phyloP scores from a whole-genome alignment of 2,113 vertebrate genomes.

The Mus musculus region GRCm39 chr11:95182001-95182500 shows the following conservation, averaged over 20 bases:
- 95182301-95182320: constrained; percentile 56
- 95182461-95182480: constrained; percentile 75
- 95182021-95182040: constrained; percentile 9
- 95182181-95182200: constrained; percentile 38
- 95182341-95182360: constrained; percentile 97
- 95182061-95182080: neutral
- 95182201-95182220: constrained; percentile 45
- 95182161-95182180: constrained; percentile 32
- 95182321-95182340: constrained; percentile 75
- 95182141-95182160: neutral
- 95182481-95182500: constrained; percentile 54
- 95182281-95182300: constrained; percentile 30
- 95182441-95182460: constrained; percentile 82
- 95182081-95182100: neutral
- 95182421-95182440: constrained; percentile 96
- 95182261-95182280: neutral
- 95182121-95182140: neutral
- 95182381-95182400: constrained; percentile 92
- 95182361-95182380: constrained; percentile 97
- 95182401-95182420: constrained; percentile 99
- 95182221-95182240: neutral
- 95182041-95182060: neutral
- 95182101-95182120: neutral
- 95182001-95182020: neutral
- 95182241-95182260: constrained; percentile 39